A percentile compares a stretch with the other conserved stretches of the same genome.
These are phyloP conservation scores for Salvelinus namaycush DNA, from an alignment of 2,113 vertebrate species.

Conservation along the genomic window DNA sequence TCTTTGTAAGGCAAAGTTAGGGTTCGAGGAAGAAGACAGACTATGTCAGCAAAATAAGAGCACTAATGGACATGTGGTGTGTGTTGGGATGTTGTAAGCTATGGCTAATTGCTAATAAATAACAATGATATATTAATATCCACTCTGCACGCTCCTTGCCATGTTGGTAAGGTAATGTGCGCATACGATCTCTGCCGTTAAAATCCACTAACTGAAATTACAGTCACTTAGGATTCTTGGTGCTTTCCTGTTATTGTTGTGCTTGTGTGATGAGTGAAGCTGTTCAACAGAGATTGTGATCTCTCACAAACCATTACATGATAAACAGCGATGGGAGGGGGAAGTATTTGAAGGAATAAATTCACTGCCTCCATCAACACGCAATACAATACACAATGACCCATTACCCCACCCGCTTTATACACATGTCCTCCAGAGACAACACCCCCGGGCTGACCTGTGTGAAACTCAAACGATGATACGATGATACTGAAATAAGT, in stretches of 20 bases:
- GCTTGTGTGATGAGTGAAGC: slow-evolving; percentile 28
- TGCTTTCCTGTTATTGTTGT: not conserved
- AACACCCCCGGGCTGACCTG: slow-evolving; percentile 42
- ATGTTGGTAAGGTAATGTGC: slow-evolving; percentile 24
- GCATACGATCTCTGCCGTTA: slow-evolving; percentile 32
- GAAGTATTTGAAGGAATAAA: slow-evolving; percentile 6
- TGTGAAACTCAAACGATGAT: slow-evolving; percentile 39
- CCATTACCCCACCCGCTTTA: slow-evolving; percentile 1
- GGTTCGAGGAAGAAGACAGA: not conserved
- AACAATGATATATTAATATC: slow-evolving; percentile 43
- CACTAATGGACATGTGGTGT: slow-evolving; percentile 31
- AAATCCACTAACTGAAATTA: slow-evolving; percentile 57
- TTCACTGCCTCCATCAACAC: not conserved
- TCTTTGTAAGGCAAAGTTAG: slow-evolving; percentile 7
- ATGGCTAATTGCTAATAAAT: slow-evolving; percentile 46
- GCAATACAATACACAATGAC: slow-evolving; percentile 22
- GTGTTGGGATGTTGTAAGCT: slow-evolving; percentile 35
- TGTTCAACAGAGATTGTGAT: slow-evolving; percentile 25
- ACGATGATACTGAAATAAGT: slow-evolving; percentile 23
- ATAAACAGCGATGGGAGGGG: not conserved
- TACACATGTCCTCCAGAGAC: slow-evolving; percentile 17
- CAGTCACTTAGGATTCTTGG: slow-evolving; percentile 30
- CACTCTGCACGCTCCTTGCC: slow-evolving; percentile 15
- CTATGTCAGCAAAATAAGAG: slow-evolving; percentile 8
- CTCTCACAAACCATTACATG: slow-evolving; percentile 9